Base-by-base conservation (phyloP, 2,888 invertebrate species). In the Stenichneumon culpator region DNA sequence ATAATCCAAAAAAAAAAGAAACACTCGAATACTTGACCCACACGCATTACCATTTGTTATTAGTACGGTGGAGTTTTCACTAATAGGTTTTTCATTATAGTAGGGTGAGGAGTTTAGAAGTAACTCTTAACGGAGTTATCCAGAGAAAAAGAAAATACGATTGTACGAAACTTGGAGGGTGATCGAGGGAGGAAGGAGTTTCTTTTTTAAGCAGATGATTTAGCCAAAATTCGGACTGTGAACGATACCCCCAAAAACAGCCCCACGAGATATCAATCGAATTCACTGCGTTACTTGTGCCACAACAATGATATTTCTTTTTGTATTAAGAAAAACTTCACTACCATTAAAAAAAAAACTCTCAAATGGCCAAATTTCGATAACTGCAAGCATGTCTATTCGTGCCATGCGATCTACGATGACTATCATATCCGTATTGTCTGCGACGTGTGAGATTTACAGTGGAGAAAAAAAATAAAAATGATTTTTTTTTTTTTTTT, bases 381-480 rank as follows among this genome's bases (percentile, higher is more conserved):
- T 78, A 69, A 50, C 68, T 60, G 52, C 60, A 65, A 68, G 54
- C 7, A 19, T 19, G 54, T 54, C 22, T 72, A 79, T 47, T 52
- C 19, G 50, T 65, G 69, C 70, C 39, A 16, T 52, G 79, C 75
- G 75, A 77, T 63, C 69, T 65, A 81, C 84, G 81, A 74, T 73
- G 84, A 84, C 84, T 78, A 78, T 84, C 81, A 81, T 84, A 84
- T 84, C 84, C 82, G 81, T 84, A 74, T 68, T 70, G 73, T 79
- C 74, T 74, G 65, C 70, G 68, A 70, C 70, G 79, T 75, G 70
- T 75, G 70, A 83, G 75, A 79, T 79, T 75, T 63, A 16, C 65
- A 44, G 52, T 36, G 63, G 63, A 57, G 52, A 52, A 67, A 19
- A 28, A 52, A 19, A 54, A n/a, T 16, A n/a, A 28, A 65, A 32